Conservation (phyloP, 2,888 invertebrate genomes). For the Cryptus viduatorius region DNA sequence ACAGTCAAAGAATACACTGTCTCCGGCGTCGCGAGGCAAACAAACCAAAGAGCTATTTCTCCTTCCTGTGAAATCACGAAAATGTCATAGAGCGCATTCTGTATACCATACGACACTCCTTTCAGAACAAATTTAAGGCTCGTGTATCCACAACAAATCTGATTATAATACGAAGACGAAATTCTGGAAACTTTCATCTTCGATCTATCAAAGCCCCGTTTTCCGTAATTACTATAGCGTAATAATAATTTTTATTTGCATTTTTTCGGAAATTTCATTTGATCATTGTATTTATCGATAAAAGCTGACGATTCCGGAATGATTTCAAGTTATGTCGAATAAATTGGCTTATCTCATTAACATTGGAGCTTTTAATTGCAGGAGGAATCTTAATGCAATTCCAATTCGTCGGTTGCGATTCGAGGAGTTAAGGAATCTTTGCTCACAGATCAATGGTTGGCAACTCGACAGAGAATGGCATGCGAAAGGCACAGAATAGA, state of each 20-base stretch:
- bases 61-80: neutral
- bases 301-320: too few relatives aligned
- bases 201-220: neutral
- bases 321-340: too few relatives aligned
- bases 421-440: neutral
- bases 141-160: neutral
- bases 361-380: too few relatives aligned
- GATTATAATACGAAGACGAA: neutral
- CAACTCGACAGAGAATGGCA: neutral
- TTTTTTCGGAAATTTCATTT: too few relatives aligned
- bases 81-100: neutral
- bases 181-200: neutral
- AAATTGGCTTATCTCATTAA: too few relatives aligned
- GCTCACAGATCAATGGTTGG: neutral
- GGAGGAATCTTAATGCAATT: too few relatives aligned
- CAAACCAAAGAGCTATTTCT: slow-evolving; percentile 1
- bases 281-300: too few relatives aligned
- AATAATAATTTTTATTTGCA: too few relatives aligned
- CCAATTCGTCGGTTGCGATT: neutral
- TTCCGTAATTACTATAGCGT: neutral
- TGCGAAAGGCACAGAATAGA: neutral
- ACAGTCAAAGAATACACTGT: neutral
- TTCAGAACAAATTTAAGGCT: neutral
- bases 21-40: slow-evolving; percentile 6
- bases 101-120: neutral